Conservation (phyloP, 2,113 vertebrate genomes). For the Corythoichthys haematopterus region DNA sequence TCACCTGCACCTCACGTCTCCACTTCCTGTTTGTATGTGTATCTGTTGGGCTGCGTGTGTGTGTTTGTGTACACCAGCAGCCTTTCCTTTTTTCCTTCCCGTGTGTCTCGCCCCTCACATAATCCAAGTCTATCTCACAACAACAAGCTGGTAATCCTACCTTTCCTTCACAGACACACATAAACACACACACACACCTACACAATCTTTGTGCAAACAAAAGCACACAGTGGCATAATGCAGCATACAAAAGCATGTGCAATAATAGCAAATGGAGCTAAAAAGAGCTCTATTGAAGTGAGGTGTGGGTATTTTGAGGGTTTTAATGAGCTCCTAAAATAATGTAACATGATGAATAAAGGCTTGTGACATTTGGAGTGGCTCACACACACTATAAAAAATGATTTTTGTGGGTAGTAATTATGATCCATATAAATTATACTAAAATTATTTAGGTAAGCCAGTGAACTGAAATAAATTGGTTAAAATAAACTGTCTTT, state of each 20-base stretch:
- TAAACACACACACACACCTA: slow-evolving; percentile 6
- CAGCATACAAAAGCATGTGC: not conserved
- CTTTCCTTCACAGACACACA: slow-evolving; percentile 26
- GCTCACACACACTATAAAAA: not conserved
- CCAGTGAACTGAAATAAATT: no score
- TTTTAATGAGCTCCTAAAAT: not conserved
- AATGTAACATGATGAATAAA: not conserved
- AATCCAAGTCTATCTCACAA: slow-evolving; percentile 53
- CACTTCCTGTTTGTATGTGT: slow-evolving; percentile 7
- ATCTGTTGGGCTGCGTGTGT: not conserved
- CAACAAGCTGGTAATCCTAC: slow-evolving; percentile 59
- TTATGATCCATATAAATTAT: no score
- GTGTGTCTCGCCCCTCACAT: slow-evolving; percentile 27
- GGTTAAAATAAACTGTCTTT: no score
- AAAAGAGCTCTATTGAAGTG: not conserved
- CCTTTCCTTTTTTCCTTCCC: slow-evolving; percentile 38
- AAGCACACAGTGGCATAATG: not conserved
- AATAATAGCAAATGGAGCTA: not conserved
- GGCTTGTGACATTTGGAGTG: not conserved
- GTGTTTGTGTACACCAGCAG: slow-evolving; percentile 23
- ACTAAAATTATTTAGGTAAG: no score
- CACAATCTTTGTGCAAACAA: slow-evolving; percentile 3
- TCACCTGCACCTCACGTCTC: not conserved
- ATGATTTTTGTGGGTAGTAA: no score
- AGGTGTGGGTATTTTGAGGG: not conserved